Base-by-base conservation (phyloP, 2,888 invertebrate species). In the Diachrysia chrysitis region DNA sequence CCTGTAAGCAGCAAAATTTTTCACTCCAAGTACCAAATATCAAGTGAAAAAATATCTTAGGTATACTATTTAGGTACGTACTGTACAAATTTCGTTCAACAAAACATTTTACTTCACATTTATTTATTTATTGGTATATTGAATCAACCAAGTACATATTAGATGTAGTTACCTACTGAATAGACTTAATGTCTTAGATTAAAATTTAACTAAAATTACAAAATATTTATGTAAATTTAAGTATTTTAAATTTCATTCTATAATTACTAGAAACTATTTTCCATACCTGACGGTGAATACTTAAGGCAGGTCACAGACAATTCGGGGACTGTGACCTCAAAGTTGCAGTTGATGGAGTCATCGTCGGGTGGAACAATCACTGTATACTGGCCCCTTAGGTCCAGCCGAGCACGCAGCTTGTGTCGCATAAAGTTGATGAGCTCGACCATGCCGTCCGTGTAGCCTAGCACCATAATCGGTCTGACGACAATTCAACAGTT, bases 201-300 rank as follows among this genome's bases (percentile, higher is more conserved):
- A n/a, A n/a, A n/a, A n/a, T n/a, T n/a, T n/a, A n/a, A n/a, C n/a
- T n/a, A n/a, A n/a, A n/a, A n/a, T n/a, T n/a, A n/a, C n/a, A n/a
- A n/a, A n/a, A n/a, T n/a, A n/a, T n/a, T n/a, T n/a, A n/a, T n/a
- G n/a, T n/a, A n/a, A n/a, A n/a, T n/a, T n/a, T n/a, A n/a, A n/a
- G n/a, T n/a, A n/a, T n/a, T n/a, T n/a, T n/a, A n/a, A n/a, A 5
- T 25, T 25, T 25, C 2, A 25, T 32, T 10, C 1, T 10, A 2
- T 32, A 32, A 10, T 32, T 32, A 32, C 10, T 10, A 32, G 9
- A 9, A 32, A 1, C 32, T 32, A 9, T 12, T 14, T n/a, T 29
- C 10, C 19, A 73, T 81, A 96, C 97, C 96, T 88, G 94, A 92
- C 0, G 95, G 95, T 0, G 96, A 96, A 87, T 96, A 97, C 83